These are phyloP conservation scores for Pandemis cinnamomeana DNA, from an alignment of 2,888 invertebrate genomes.

Conservation along the genomic window DNA sequence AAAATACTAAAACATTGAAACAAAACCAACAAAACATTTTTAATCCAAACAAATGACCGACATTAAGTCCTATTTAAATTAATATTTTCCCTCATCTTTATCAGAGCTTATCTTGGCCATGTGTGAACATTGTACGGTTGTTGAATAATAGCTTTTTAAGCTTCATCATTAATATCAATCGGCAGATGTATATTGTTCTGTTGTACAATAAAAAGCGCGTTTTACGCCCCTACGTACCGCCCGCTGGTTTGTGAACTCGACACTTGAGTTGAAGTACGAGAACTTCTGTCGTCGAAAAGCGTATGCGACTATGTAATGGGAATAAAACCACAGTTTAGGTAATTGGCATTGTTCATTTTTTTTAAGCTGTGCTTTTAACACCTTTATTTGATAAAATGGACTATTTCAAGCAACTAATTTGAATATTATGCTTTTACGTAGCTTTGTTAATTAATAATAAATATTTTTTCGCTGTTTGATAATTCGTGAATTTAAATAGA, in stretches of 20 bases:
- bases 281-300: not conserved
- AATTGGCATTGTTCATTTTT: too few relatives aligned
- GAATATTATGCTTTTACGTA: too few relatives aligned
- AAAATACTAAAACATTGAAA: not conserved
- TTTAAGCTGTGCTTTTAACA: too few relatives aligned
- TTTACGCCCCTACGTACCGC: constrained; percentile 30
- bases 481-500: too few relatives aligned
- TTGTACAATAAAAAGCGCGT: constrained; percentile 36
- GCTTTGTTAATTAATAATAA: too few relatives aligned
- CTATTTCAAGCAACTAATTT: too few relatives aligned
- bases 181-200: constrained; percentile 38
- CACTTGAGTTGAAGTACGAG: constrained; percentile 9
- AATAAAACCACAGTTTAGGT: too few relatives aligned
- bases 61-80: constrained; percentile 10
- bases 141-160: constrained; percentile 41
- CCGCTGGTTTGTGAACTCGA: constrained; percentile 35
- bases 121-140: constrained; percentile 37
- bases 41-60: constrained; percentile 37
- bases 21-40: not conserved
- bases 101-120: constrained; percentile 37
- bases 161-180: constrained; percentile 42
- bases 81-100: constrained; percentile 15
- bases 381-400: too few relatives aligned
- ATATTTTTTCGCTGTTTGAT: too few relatives aligned
- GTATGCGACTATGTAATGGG: not conserved